Evolutionary conservation across 2,113 vertebrate genomes (phyloP).

Genomic region (Haliaeetus leucogaster): DNA sequence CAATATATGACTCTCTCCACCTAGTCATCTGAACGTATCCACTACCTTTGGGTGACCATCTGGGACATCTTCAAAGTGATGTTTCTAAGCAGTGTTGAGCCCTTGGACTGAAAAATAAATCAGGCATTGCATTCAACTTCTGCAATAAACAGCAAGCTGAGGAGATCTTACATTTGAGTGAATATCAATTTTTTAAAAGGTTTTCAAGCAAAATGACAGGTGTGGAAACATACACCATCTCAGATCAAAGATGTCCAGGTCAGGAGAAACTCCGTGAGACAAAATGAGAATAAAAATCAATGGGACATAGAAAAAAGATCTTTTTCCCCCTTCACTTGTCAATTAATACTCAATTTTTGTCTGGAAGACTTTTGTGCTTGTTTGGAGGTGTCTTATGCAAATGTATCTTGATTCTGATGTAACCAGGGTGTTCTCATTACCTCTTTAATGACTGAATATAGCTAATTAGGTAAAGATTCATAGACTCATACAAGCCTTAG

Average conservation of each 20-base stretch:
- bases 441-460: neutral
- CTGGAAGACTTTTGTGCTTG: neutral
- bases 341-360: neutral
- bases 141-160: neutral
- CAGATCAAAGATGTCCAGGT: neutral
- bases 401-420: neutral
- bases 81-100: neutral
- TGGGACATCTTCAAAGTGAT: neutral
- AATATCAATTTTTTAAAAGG: neutral
- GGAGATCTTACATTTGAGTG: neutral
- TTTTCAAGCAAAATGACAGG: neutral
- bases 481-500: neutral
- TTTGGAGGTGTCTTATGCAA: neutral
- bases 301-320: neutral
- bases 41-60: neutral
- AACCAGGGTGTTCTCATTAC: neutral
- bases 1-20: neutral
- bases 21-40: neutral
- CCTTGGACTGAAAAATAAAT: neutral
- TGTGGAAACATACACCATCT: neutral
- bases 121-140: neutral
- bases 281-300: neutral
- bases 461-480: neutral
- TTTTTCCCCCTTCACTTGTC: accelerated
- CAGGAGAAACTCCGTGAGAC: neutral